These are phyloP conservation scores for Prunella himalayana DNA, from an alignment of 2,113 vertebrate species.

Conservation along the genomic window DNA sequence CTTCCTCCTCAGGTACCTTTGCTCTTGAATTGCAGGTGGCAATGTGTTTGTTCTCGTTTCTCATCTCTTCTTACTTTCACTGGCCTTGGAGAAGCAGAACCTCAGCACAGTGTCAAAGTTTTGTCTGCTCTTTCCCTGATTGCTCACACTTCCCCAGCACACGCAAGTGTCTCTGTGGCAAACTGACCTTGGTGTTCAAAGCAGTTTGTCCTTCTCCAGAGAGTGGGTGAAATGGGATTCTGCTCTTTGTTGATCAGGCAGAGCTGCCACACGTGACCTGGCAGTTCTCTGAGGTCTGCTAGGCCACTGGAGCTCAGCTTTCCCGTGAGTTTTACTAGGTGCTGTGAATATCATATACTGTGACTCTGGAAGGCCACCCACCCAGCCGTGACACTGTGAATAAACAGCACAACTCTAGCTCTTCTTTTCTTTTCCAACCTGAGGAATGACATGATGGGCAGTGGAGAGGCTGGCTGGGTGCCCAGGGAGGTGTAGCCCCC, in stretches of 20 bases:
- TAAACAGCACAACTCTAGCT: neutral
- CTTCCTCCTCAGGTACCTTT: neutral
- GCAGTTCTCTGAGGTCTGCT: neutral
- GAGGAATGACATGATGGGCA: neutral
- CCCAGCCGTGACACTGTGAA: neutral
- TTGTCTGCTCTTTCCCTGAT: neutral
- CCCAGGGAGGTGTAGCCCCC: neutral
- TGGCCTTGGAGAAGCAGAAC: neutral
- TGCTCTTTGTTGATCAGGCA: neutral
- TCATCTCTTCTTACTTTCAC: neutral
- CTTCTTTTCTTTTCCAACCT: neutral
- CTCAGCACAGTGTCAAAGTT: neutral
- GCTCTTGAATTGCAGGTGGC: neutral
- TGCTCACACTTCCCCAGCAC: neutral
- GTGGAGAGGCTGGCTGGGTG: neutral
- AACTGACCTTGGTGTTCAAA: neutral
- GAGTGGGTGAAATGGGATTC: neutral
- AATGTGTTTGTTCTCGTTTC: neutral
- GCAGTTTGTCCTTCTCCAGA: neutral
- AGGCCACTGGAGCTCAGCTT: slow-evolving; percentile 8
- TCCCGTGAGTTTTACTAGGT: neutral
- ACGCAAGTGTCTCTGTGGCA: neutral
- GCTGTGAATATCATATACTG: neutral
- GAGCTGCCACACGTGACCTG: neutral
- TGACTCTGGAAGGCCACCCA: neutral